Evolutionary conservation across 2,888 invertebrate species (phyloP), one percentile per base, ranked within the genome.

Genomic region (Phengaris alcon): DNA sequence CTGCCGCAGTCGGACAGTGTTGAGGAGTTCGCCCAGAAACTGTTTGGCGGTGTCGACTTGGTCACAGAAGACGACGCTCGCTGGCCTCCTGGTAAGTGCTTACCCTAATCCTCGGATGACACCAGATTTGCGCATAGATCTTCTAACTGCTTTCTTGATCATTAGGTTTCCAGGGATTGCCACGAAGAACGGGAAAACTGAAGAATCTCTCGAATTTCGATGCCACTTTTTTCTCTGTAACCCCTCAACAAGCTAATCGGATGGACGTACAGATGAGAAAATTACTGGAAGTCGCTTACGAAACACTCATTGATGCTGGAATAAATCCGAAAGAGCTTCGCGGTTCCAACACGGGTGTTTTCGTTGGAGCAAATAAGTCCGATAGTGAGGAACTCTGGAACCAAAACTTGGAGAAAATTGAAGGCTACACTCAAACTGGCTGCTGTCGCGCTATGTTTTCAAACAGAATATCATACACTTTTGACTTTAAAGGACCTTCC

Each of bases 361-460:
- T 22, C 35, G 64, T 74, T 1, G 74, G 64, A 59, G 13, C 13
- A 4, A 1, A 2, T 3, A 4, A 6, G 12, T 74, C 74, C 13
- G 74, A 74, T 35, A 51, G 74, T 22, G 74, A 64, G 13, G 64
- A 15, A 12, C 51, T 51, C 4, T 74, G 74, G 74, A 74, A 22
- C 12, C 48, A 35, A 2, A 51, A 74, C 9, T 8, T 35, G 7
- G 74, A 64, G 51, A 74, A 12, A 0, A 22, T 51, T 8, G 51
- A 51, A 2, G 74, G 74, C n/a, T 74, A 74, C 51, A 22, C 48
- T 51, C 64, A 64, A 9, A 74, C 48, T 1, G 74, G 74, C 22
- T 74, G 74, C 48, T 59, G 64, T 59, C 48, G 57, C 12, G 74
- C 51, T 15, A 74, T 74, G 74, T 48, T 74, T 48, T 74, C 74